These are phyloP conservation scores for Epirrhoe alternata DNA, from an alignment of 2,888 invertebrate species.

Conservation along the genomic window DNA sequence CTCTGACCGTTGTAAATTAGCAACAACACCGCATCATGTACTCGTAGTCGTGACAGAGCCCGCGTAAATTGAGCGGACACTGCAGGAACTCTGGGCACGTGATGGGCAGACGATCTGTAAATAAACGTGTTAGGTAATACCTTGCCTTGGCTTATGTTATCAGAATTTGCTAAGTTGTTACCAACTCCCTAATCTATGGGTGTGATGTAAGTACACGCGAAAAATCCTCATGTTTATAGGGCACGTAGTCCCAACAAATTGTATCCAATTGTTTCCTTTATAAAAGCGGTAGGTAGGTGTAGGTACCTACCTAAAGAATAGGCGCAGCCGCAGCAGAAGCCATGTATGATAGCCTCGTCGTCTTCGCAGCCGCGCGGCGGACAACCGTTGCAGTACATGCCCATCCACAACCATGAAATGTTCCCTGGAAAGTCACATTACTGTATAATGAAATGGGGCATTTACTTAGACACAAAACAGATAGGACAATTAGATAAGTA, in stretches of 20 bases:
- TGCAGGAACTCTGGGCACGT: slow-evolving; percentile 81
- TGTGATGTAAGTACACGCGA: too few species aligned
- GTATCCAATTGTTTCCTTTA: too few species aligned
- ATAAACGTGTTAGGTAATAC: too few species aligned
- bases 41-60: slow-evolving; percentile 86
- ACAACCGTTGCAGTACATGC: slow-evolving; percentile 84
- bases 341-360: slow-evolving; percentile 86
- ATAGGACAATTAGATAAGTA: too few species aligned
- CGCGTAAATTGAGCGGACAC: slow-evolving; percentile 84
- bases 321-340: slow-evolving; percentile 88
- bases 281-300: too few species aligned
- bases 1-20: slow-evolving; percentile 47
- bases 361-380: slow-evolving; percentile 85
- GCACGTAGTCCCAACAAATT: too few species aligned
- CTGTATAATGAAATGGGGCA: not conserved
- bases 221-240: too few species aligned
- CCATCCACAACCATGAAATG: slow-evolving; percentile 81
- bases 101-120: slow-evolving; percentile 83
- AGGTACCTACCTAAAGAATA: slow-evolving; percentile 81
- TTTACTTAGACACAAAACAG: too few species aligned
- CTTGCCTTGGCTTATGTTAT: too few species aligned
- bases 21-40: slow-evolving; percentile 88
- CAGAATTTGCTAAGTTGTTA: too few species aligned
- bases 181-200: too few species aligned
- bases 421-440: slow-evolving; percentile 67